Evolutionary conservation across 92 coral and sea anemone genomes (phyloP).

Genomic region (Pocillopora meandrina): DNA sequence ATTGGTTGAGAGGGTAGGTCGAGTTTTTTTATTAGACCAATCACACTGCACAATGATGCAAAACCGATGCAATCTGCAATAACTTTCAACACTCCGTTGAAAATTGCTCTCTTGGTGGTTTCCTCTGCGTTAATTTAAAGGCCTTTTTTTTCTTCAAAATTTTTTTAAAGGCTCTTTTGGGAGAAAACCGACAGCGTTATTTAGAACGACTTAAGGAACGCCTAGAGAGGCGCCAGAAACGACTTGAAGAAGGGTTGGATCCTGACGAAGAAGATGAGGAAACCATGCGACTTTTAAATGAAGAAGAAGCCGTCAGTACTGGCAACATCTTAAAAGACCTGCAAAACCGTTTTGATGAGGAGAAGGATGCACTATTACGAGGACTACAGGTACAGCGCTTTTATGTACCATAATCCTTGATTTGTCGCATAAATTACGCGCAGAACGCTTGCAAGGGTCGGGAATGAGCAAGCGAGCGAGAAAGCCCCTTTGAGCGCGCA

Average conservation of each 20-base stretch:
- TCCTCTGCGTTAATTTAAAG: not conserved
- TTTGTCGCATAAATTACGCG: too few relatives aligned
- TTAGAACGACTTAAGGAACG: slow-evolving; percentile 80
- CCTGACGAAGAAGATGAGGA: slow-evolving; percentile 92
- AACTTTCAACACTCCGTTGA: too few relatives aligned
- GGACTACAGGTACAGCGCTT: slow-evolving; percentile 71
- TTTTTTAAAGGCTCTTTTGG: slow-evolving; percentile 67
- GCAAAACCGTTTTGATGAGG: slow-evolving; percentile 93
- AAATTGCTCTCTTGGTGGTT: too few relatives aligned
- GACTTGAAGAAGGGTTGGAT: slow-evolving; percentile 84
- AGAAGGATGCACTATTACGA: slow-evolving; percentile 85
- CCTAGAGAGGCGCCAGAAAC: slow-evolving; percentile 78
- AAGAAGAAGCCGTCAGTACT: slow-evolving; percentile 72
- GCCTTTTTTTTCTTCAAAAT: not conserved
- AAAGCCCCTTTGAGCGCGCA: too few relatives aligned
- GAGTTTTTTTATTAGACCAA: not conserved
- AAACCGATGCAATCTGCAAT: not conserved
- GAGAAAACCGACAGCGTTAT: slow-evolving; percentile 93
- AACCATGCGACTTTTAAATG: slow-evolving; percentile 74
- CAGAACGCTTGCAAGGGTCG: too few relatives aligned
- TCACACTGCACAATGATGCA: not conserved
- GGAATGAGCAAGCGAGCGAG: too few relatives aligned
- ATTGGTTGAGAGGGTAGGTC: not conserved
- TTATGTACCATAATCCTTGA: too few relatives aligned
- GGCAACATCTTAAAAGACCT: slow-evolving; percentile 94